A percentile compares a stretch with the other conserved stretches of the same genome.
phyloP scores from a whole-genome alignment of 2,797 vertebrate species.

The Myiotriccus ornatus region DNA sequence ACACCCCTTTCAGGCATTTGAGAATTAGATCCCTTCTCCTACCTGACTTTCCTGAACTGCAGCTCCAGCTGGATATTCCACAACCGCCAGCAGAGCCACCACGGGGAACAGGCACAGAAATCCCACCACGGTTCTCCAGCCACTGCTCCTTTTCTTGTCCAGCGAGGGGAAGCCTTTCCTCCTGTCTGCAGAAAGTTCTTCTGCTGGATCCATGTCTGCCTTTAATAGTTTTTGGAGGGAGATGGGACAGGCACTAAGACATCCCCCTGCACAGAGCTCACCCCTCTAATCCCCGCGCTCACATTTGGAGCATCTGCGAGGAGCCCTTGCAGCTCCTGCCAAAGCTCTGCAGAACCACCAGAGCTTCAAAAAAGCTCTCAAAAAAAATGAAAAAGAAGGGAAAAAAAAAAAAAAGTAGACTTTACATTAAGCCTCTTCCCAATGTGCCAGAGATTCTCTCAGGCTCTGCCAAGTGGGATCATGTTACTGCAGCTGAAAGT shows the following conservation, averaged over 20 bases:
- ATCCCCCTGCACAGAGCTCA: background rate
- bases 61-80: background rate
- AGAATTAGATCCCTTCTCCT: background rate
- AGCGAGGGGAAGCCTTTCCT: background rate
- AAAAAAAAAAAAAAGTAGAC: background rate
- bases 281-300: background rate
- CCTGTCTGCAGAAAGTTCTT: background rate
- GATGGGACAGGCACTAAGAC: background rate
- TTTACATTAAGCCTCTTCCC: constrained; percentile 63
- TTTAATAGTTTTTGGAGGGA: background rate
- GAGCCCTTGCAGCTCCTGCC: background rate
- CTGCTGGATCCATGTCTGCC: constrained; percentile 7
- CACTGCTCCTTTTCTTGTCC: background rate
- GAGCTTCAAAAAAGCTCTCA: background rate
- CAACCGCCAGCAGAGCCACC: background rate
- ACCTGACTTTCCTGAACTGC: constrained; percentile 20
- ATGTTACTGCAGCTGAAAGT: constrained; percentile 66
- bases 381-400: background rate
- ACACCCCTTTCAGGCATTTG: background rate
- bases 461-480: constrained; percentile 64
- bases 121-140: background rate
- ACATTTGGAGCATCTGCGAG: background rate
- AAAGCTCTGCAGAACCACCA: background rate
- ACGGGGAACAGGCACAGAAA: background rate
- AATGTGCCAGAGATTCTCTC: constrained; percentile 57